phyloP scores from a whole-genome alignment of 2,113 vertebrate genomes.

The Ploceus nigricollis region DNA sequence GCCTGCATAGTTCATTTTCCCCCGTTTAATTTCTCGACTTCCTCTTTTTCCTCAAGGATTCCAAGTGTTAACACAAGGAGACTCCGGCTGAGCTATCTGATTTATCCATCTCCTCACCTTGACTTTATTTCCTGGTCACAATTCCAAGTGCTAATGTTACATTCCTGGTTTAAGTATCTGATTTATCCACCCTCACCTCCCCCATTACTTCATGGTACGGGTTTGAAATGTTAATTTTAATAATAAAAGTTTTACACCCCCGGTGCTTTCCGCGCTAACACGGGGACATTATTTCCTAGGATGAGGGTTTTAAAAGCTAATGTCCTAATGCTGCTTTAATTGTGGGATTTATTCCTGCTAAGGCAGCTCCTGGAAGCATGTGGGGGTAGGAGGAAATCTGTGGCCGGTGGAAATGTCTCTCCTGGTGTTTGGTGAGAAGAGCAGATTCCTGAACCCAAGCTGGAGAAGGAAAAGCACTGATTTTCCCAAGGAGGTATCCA shows the following conservation, averaged over 20 bases:
- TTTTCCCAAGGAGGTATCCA: not conserved
- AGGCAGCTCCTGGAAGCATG: not conserved
- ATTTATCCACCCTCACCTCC: constrained; percentile 56
- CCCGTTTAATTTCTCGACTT: not conserved
- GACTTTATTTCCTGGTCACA: constrained; percentile 62
- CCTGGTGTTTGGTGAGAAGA: not conserved
- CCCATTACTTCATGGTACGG: constrained; percentile 46
- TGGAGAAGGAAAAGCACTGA: not conserved
- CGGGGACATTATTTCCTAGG: constrained; percentile 4
- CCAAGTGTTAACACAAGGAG: not conserved
- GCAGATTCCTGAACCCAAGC: not conserved
- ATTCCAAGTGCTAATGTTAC: constrained; percentile 42
- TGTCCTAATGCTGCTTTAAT: constrained; percentile 60
- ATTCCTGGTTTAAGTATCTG: constrained; percentile 40
- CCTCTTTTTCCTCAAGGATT: not conserved
- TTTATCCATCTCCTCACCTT: constrained; percentile 66
- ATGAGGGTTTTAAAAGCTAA: constrained; percentile 52
- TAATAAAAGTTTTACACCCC: constrained; percentile 56
- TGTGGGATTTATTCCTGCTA: constrained; percentile 42
- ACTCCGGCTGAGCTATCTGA: not conserved
- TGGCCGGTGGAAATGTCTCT: rapidly evolving
- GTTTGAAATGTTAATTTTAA: constrained; percentile 70
- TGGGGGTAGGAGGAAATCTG: not conserved
- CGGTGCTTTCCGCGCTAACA: not conserved
- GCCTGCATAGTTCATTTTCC: not conserved